These are phyloP conservation scores for Thryonomys swinderianus DNA, from an alignment of 2,113 vertebrate genomes.

Conservation along the genomic window DNA sequence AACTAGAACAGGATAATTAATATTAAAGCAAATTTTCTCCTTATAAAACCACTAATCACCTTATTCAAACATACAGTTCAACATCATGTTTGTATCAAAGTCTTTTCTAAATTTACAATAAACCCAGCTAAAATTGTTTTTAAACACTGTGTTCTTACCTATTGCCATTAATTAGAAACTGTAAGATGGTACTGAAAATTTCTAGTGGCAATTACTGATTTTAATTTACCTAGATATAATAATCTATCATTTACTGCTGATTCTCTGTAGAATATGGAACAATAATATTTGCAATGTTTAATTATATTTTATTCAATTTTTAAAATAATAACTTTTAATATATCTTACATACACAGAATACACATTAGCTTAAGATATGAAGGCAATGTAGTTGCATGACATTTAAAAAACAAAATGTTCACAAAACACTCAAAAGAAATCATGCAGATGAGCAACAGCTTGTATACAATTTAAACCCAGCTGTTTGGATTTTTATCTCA, in stretches of 20 bases:
- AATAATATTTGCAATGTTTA: background rate
- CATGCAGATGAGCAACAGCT: background rate
- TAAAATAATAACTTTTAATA: background rate
- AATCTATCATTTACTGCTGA: background rate
- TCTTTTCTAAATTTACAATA: conserved; percentile 16
- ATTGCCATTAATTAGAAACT: background rate
- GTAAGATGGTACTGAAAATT: background rate
- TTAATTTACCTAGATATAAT: background rate
- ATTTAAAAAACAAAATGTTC: background rate
- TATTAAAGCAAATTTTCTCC: background rate
- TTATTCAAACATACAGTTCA: background rate
- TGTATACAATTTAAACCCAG: conserved; percentile 1
- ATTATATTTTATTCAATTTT: background rate
- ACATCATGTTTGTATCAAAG: background rate
- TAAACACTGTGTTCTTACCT: background rate
- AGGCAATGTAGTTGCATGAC: background rate
- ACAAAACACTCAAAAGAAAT: background rate
- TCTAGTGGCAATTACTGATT: background rate
- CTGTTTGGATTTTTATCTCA: conserved; percentile 21
- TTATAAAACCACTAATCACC: background rate
- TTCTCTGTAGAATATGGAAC: background rate
- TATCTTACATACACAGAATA: background rate
- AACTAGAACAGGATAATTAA: background rate
- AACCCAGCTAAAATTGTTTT: background rate
- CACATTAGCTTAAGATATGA: background rate